phyloP scores from a whole-genome alignment of 2,113 vertebrate genomes.

The Collichthys lucidus region DNA sequence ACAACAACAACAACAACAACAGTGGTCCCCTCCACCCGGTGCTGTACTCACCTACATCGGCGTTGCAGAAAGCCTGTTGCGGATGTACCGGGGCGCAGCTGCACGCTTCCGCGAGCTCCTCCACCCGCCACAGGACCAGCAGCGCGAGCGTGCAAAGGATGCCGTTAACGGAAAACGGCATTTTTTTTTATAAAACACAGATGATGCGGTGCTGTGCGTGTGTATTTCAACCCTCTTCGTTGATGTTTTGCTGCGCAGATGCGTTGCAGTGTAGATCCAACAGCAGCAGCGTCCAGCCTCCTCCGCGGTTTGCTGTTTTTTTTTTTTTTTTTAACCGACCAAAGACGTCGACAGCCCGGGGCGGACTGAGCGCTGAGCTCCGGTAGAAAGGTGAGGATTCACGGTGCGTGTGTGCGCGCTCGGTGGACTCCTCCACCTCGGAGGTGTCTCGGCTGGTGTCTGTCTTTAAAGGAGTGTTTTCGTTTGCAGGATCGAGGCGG shows the following conservation, averaged over 20 bases:
- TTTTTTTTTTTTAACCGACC: background rate
- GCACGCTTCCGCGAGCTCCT: conserved; percentile 89
- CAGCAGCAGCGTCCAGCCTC: conserved; percentile 23
- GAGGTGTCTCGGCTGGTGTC: conserved; percentile 27
- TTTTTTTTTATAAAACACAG: conserved; percentile 69
- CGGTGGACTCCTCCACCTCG: background rate
- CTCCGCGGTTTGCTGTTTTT: background rate
- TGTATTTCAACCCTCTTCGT: conserved; percentile 33
- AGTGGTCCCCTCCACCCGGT: background rate
- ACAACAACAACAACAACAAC: conserved; percentile 24
- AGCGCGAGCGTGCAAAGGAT: conserved; percentile 87
- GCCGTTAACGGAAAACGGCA: conserved; percentile 82
- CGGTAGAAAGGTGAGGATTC: conserved; percentile 32
- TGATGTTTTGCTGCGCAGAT: conserved; percentile 56
- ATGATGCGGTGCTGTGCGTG: conserved; percentile 12
- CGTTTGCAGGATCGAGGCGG: conserved; percentile 68
- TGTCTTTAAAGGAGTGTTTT: conserved; percentile 73
- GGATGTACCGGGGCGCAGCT: conserved; percentile 96
- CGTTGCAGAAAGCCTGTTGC: conserved; percentile 97
- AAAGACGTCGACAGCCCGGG: conserved; percentile 46
- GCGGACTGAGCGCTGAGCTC: conserved; percentile 1
- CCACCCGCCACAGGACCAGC: conserved; percentile 85
- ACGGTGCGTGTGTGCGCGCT: conserved; percentile 2
- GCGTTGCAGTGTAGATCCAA: conserved; percentile 58
- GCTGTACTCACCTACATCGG: conserved; percentile 91